Percentiles rank a stretch among this genome's conserved stretches.
Evolutionary conservation across 2,113 vertebrate genomes (phyloP).

Genomic region (Leptosomus discolor): DNA sequence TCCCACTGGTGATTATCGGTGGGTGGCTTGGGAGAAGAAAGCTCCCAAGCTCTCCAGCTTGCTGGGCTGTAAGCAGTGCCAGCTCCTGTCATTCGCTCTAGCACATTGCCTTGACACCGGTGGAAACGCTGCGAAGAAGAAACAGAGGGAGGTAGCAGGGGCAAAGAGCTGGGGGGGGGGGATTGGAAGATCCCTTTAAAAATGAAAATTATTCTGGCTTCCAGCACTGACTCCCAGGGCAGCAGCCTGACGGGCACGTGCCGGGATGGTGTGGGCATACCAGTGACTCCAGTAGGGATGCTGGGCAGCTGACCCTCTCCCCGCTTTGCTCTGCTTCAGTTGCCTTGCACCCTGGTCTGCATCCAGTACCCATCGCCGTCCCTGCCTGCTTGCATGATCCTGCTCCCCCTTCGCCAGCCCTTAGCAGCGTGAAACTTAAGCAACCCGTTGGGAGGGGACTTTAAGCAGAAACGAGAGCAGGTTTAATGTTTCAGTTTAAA

Average conservation of each 20-base stretch:
- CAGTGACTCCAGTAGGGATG: fast-evolving
- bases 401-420: neutral
- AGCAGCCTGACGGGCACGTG: neutral
- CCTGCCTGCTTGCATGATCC: neutral
- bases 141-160: neutral
- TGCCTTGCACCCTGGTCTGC: neutral
- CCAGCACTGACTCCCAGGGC: neutral
- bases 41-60: neutral
- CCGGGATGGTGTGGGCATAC: fast-evolving
- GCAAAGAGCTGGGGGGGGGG: too few relatives aligned
- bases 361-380: fast-evolving
- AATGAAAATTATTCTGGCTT: neutral
- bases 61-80: neutral
- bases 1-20: fast-evolving
- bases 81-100: neutral
- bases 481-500: neutral
- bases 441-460: neutral
- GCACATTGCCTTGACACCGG: neutral
- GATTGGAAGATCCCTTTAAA: neutral
- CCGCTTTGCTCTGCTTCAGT: fast-evolving
- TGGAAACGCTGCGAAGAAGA: neutral
- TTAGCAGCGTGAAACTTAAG: neutral
- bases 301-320: neutral
- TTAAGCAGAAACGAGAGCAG: neutral
- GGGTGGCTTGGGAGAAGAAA: neutral